A percentile compares a stretch with the other conserved stretches of the same genome.
Conservation (phyloP, 2,797 vertebrate genomes). For the Crenuchus spilurus region DNA sequence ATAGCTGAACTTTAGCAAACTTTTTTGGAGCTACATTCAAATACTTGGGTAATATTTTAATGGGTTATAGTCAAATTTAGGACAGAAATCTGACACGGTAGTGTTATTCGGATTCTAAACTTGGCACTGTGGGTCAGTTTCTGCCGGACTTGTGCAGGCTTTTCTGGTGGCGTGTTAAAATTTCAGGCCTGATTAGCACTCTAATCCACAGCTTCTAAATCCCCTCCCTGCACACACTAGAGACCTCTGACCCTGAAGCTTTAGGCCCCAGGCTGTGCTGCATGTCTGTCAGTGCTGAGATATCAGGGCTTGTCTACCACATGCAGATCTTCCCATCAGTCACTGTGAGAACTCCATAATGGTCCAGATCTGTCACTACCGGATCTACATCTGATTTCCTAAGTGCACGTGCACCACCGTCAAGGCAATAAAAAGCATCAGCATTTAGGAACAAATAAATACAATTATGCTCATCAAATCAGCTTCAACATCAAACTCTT, state of each 20-base stretch:
- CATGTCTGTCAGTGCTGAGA: constrained; percentile 37
- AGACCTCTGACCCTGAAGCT: constrained; percentile 16
- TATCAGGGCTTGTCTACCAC: constrained; percentile 11
- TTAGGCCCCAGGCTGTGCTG: constrained; percentile 26
- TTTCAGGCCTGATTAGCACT: neutral
- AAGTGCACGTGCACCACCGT: neutral
- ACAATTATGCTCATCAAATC: no score
- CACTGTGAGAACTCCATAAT: neutral
- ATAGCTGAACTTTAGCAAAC: no score
- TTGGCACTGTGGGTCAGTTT: neutral
- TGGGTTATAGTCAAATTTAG: no score
- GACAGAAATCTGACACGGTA: no score
- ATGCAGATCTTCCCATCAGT: neutral
- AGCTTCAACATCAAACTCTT: no score
- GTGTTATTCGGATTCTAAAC: no score
- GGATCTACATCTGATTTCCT: neutral
- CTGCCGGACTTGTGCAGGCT: no score
- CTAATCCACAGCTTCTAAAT: neutral
- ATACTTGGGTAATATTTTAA: no score
- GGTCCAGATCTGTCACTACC: neutral
- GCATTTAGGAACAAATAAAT: no score
- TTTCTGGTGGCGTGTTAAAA: no score
- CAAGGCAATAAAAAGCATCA: no score
- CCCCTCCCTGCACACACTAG: neutral
- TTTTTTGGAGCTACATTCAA: no score